phyloP scores from a whole-genome alignment of 2,797 vertebrate genomes.

The Sebastolobus altivelis region DNA sequence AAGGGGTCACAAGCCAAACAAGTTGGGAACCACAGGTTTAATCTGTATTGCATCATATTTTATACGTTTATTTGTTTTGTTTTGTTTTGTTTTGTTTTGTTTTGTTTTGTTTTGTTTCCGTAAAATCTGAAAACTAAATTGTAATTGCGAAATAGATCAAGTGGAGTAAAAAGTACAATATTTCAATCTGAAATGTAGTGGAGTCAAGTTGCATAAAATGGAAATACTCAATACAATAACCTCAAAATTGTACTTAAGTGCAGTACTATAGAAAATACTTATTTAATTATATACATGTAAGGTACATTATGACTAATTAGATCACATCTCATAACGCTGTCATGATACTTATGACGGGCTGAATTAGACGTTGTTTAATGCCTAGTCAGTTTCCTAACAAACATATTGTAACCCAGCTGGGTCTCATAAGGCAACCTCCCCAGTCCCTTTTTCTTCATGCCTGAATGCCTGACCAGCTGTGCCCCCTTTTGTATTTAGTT shows the following conservation, averaged over 20 bases:
- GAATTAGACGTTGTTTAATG: slow-evolving; percentile 36
- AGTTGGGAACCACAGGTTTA: not conserved
- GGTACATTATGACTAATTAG: not conserved
- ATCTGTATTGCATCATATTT: not conserved
- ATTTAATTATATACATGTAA: not conserved
- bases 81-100: not conserved
- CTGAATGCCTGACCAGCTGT: slow-evolving; percentile 65
- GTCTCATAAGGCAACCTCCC: slow-evolving; percentile 47
- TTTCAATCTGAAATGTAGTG: not conserved
- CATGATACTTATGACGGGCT: slow-evolving; percentile 10
- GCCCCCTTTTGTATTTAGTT: slow-evolving; percentile 43
- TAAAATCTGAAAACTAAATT: not conserved
- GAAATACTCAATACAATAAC: not conserved
- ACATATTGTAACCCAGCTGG: slow-evolving; percentile 69
- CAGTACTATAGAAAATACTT: not conserved
- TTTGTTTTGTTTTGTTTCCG: not conserved
- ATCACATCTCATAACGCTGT: not conserved
- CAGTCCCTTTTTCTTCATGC: slow-evolving; percentile 39
- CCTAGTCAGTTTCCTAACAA: slow-evolving; percentile 45
- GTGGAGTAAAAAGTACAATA: not conserved
- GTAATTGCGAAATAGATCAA: not conserved
- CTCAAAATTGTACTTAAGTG: not conserved
- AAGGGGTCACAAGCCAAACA: not conserved
- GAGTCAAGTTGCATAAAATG: not conserved
- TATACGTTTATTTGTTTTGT: not conserved